A percentile compares a stretch with the other conserved stretches of the same genome.
phyloP scores from a whole-genome alignment of 2,888 invertebrate species.

The Chaetoderma sp. region DNA sequence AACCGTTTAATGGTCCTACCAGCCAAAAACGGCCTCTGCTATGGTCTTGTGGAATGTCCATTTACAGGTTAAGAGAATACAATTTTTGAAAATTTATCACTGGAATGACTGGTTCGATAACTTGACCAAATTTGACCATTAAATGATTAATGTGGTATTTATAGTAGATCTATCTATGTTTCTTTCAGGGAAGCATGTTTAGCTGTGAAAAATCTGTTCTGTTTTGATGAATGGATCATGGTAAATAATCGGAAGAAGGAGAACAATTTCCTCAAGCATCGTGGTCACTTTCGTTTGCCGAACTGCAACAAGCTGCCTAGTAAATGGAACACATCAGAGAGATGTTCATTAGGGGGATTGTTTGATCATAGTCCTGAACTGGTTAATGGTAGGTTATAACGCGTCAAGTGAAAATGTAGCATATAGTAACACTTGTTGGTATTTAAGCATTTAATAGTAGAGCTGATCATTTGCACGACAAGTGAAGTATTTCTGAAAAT shows the following conservation, averaged over 20 bases:
- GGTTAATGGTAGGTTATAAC: slow-evolving; percentile 81
- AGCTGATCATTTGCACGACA: background rate
- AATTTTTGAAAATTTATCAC: no score
- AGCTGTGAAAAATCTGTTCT: slow-evolving; percentile 89
- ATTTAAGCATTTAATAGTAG: background rate
- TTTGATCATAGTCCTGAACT: slow-evolving; percentile 85
- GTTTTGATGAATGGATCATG: slow-evolving; percentile 92
- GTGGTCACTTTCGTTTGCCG: slow-evolving; percentile 89
- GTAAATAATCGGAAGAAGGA: slow-evolving; percentile 87
- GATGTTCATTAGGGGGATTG: slow-evolving; percentile 87
- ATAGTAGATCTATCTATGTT: background rate
- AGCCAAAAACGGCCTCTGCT: no score
- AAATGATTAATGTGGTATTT: background rate
- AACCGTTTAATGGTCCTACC: no score
- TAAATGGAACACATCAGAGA: slow-evolving; percentile 74
- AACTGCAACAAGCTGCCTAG: slow-evolving; percentile 85
- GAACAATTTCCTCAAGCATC: slow-evolving; percentile 82
- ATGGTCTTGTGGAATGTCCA: no score
- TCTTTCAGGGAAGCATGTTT: slow-evolving; percentile 86
- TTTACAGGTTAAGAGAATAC: no score
- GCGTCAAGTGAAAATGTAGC: background rate
- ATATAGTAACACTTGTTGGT: background rate
- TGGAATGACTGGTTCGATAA: no score
- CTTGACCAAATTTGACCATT: background rate
- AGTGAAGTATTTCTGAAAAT: no score